Evolutionary conservation across 2,797 vertebrate genomes (phyloP).

Genomic region (Enteromius afrohamiltoni): DNA sequence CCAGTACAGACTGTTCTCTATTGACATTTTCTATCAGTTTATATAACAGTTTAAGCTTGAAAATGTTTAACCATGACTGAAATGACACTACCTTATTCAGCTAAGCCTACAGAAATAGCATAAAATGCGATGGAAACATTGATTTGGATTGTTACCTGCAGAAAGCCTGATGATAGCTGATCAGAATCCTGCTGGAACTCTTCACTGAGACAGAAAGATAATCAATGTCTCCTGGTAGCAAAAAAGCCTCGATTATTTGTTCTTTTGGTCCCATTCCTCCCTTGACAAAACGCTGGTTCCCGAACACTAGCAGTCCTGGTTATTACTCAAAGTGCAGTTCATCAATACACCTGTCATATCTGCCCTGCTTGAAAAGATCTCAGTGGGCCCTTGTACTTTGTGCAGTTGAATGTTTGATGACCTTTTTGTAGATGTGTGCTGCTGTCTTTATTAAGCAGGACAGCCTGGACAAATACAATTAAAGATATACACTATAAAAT

Average conservation of each 20-base stretch:
- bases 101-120: constrained; percentile 9
- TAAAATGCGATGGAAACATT: background rate
- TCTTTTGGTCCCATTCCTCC: background rate
- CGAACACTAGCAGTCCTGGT: background rate
- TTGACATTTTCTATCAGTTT: constrained; percentile 17
- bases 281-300: constrained; percentile 6
- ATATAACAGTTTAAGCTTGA: background rate
- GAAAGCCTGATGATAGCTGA: constrained; percentile 10
- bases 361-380: constrained; percentile 7
- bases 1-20: background rate
- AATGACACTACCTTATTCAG: background rate
- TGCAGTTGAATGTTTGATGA: background rate
- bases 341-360: constrained; percentile 8
- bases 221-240: constrained; percentile 25
- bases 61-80: background rate
- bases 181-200: constrained; percentile 15
- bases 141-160: constrained; percentile 25
- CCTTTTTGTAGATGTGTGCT: constrained; percentile 2
- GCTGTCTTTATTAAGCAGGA: background rate
- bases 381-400: background rate
- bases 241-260: constrained; percentile 21
- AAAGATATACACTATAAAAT: no score
- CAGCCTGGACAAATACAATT: background rate
- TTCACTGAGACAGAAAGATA: constrained; percentile 23
- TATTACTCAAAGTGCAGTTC: constrained; percentile 6